phyloP scores from a whole-genome alignment of 2,888 invertebrate genomes.

The Galerucella calmariensis region DNA sequence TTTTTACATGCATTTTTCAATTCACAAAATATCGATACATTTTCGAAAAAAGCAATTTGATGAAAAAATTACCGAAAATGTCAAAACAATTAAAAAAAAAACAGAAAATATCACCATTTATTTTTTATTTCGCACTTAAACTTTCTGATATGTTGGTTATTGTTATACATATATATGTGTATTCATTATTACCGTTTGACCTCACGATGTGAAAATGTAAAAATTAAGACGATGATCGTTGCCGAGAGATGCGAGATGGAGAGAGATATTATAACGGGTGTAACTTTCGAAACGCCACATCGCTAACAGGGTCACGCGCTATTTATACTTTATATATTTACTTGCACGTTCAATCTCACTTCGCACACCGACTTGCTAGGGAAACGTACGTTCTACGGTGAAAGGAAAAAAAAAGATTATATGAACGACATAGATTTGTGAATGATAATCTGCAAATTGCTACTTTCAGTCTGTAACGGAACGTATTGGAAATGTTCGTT shows the following conservation, averaged over 20 bases:
- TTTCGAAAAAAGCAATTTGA: too few species aligned
- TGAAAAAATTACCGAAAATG: too few species aligned
- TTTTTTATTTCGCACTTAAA: background rate
- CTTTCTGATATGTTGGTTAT: background rate
- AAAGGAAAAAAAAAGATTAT: conserved; percentile 20
- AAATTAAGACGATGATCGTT: conserved; percentile 38
- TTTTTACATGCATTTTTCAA: too few species aligned
- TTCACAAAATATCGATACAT: too few species aligned
- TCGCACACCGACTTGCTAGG: conserved; percentile 21
- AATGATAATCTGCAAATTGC: conserved; percentile 12
- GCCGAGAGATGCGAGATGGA: conserved; percentile 29
- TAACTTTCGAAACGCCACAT: conserved; percentile 48
- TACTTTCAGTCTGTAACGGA: background rate
- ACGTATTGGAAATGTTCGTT: background rate
- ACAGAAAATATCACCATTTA: background rate
- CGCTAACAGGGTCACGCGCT: conserved; percentile 51
- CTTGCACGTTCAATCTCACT: conserved; percentile 28
- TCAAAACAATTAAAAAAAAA: too few species aligned
- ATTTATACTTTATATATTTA: conserved; percentile 50
- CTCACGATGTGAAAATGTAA: conserved; percentile 35
- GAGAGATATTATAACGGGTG: conserved; percentile 38
- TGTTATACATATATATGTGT: too few species aligned
- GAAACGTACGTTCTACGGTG: background rate
- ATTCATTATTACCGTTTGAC: conserved; percentile 25
- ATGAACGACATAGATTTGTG: conserved; percentile 20